phyloP scores from a whole-genome alignment of 2,888 invertebrate species.

The Sinohyriopsis cumingii region DNA sequence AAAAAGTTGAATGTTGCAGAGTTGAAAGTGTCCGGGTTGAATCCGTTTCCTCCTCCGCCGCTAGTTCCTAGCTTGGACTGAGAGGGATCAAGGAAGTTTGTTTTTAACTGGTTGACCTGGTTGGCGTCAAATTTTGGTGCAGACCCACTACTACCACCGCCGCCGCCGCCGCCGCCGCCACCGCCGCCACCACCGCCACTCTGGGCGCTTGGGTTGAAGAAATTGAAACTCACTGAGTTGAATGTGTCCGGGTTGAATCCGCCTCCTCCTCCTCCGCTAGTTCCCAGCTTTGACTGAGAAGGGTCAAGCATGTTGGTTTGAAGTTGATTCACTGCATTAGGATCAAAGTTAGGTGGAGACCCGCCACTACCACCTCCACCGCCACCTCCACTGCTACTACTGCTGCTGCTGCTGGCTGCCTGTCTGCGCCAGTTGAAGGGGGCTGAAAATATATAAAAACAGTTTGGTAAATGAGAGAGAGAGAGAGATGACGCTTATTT shows the following conservation, averaged over 20 bases:
- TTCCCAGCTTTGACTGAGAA: conserved; percentile 33
- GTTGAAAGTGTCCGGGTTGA: conserved; percentile 32
- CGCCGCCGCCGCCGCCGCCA: background rate
- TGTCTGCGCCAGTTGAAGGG: too few species aligned
- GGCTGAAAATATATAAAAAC: too few species aligned
- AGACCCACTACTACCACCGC: conserved; percentile 2
- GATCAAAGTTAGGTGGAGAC: conserved; percentile 36
- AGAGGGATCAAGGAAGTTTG: conserved; percentile 42
- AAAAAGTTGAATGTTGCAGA: conserved; percentile 30
- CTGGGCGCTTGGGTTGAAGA: conserved; percentile 34
- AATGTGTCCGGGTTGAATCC: conserved; percentile 35
- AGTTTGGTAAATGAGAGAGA: too few species aligned
- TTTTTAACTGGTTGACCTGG: conserved; percentile 36
- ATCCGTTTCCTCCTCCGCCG: conserved; percentile 10
- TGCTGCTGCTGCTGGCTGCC: background rate
- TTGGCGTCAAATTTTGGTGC: conserved; percentile 42
- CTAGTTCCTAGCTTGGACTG: conserved; percentile 32
- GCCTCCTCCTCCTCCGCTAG: conserved; percentile 10
- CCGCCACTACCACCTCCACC: conserved; percentile 7
- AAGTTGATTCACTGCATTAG: conserved; percentile 43
- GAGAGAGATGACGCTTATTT: too few species aligned
- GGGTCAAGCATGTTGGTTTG: conserved; percentile 40
- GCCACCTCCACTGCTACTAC: background rate
- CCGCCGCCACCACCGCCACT: conserved; percentile 14
- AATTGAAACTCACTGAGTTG: conserved; percentile 34